Base-by-base conservation (phyloP, 1,140 invertebrate species). In the Leptinotarsa defecta region DNA sequence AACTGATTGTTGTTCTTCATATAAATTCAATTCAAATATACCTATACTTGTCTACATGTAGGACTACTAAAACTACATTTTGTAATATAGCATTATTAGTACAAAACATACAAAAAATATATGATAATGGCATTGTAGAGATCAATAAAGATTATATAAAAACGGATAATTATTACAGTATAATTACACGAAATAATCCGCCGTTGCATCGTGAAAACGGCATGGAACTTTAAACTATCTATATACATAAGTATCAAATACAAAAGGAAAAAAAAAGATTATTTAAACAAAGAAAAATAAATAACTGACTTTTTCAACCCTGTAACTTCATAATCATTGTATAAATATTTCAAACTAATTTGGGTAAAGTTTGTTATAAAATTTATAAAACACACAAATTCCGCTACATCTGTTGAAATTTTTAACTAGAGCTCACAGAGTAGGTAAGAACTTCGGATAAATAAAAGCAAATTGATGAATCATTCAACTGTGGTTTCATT, bases 41-140 rank as follows among this genome's bases (percentile, higher is more conserved):
- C 48, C 74, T 68, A 75, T 75, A 75, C 74, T 75, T 73, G 74
- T 75, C 74, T 75, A 76, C 74, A 73, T 69, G 22, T 70, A 43
- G 52, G 63, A 74, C 57, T 70, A 74, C 57, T 24, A 15, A 48
- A 67, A 48, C 64, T 74, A 74, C 64, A 67, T 62, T 48, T 49
- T 67, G 43, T n/a, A 65, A 49, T 11, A 63, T 72, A 62, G 24
- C 8, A 64, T 67, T 67, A 76, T 80, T 81, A 78, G 78, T 82
- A 82, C 76, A 82, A 82, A 82, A 77, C 75, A 77, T 79, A 81
- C 74, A 80, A 79, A 81, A 77, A 78, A 73, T 80, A 79, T 74
- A 78, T 71, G 68, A 77, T 79, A 82, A 80, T 82, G 81, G 81
- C 79, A 82, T 81, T 81, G 77, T 81, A 79, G 81, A 82, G 81